These are phyloP conservation scores for Oreohelix idahoensis DNA, from an alignment of 1,140 invertebrate species.

Conservation along the genomic window DNA sequence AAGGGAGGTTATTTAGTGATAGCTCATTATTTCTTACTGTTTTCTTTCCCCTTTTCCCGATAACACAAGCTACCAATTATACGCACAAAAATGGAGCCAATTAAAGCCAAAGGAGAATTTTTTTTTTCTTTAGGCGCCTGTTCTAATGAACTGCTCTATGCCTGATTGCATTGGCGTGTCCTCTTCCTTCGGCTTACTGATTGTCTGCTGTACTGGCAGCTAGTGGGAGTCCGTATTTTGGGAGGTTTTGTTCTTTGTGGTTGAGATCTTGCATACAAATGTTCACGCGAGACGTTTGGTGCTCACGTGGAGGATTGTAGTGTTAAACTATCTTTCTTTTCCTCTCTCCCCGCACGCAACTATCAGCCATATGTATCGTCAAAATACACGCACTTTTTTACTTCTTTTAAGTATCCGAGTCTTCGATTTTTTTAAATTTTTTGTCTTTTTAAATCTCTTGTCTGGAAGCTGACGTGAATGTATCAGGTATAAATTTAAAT, in stretches of 20 bases:
- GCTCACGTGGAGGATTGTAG: too few species aligned
- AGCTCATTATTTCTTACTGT: conserved; percentile 16
- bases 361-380: too few species aligned
- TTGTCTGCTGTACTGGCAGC: neutral
- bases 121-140: neutral
- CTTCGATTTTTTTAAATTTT: too few species aligned
- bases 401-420: too few species aligned
- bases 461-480: too few species aligned
- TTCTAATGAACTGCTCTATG: conserved; percentile 5
- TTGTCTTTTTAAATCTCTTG: too few species aligned
- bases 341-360: too few species aligned
- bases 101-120: conserved; percentile 31
- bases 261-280: too few species aligned
- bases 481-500: too few species aligned
- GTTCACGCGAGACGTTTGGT: too few species aligned
- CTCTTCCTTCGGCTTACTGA: neutral
- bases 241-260: neutral
- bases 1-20: conserved; percentile 1
- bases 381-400: too few species aligned
- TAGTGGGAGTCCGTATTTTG: neutral
- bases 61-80: conserved; percentile 29
- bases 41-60: neutral
- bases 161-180: conserved; percentile 15
- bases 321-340: too few species aligned
- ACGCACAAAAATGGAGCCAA: conserved; percentile 24